These are phyloP conservation scores for Synergus gifuensis DNA, from an alignment of 2,888 invertebrate species.

Conservation along the genomic window DNA sequence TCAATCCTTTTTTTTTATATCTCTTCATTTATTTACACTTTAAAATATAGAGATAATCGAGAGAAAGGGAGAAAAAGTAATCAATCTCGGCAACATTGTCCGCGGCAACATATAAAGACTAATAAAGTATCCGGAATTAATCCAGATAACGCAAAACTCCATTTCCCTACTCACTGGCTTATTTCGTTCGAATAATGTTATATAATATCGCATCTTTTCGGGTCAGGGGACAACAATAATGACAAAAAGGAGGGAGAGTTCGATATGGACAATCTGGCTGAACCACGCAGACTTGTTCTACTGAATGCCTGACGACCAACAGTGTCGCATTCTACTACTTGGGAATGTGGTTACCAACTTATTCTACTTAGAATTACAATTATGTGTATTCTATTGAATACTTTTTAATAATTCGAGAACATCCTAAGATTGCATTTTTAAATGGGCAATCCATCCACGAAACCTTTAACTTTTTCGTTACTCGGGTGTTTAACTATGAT, in stretches of 20 bases:
- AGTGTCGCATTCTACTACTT: not conserved
- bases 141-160: not conserved
- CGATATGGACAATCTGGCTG: conserved; percentile 1
- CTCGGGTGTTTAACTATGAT: too few species aligned
- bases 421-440: too few species aligned
- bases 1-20: too few species aligned
- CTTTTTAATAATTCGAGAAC: too few species aligned
- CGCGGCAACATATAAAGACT: not conserved
- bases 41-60: not conserved
- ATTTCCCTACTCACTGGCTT: not conserved
- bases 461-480: too few species aligned
- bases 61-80: not conserved
- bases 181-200: conserved; percentile 12
- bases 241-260: not conserved
- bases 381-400: too few species aligned
- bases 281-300: conserved; percentile 6
- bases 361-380: too few species aligned
- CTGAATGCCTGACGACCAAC: not conserved
- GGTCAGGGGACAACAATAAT: conserved; percentile 1
- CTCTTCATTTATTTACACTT: too few species aligned
- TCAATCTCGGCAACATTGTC: not conserved
- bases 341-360: not conserved
- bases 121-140: not conserved
- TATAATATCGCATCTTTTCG: not conserved
- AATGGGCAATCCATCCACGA: too few species aligned